These are phyloP conservation scores for Stramonita haemastoma DNA, from an alignment of 2,888 invertebrate species.

Conservation along the genomic window DNA sequence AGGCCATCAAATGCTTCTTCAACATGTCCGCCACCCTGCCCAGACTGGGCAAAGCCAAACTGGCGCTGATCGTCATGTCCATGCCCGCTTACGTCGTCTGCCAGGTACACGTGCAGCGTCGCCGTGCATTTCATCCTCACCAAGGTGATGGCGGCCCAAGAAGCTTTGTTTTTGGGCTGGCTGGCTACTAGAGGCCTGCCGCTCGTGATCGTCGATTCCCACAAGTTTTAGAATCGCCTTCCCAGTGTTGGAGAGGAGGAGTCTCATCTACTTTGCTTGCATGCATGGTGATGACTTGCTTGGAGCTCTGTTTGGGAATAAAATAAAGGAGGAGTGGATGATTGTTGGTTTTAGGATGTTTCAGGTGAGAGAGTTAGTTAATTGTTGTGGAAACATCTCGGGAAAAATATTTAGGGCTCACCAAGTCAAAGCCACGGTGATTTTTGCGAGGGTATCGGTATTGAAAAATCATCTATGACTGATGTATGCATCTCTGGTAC, in stretches of 20 bases:
- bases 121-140: slow-evolving; percentile 50
- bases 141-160: slow-evolving; percentile 20
- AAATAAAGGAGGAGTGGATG: too few relatives aligned
- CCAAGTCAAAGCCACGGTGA: too few relatives aligned
- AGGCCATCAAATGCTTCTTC: slow-evolving; percentile 29
- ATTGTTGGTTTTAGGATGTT: too few relatives aligned
- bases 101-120: slow-evolving; percentile 55
- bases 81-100: slow-evolving; percentile 61
- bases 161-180: not conserved
- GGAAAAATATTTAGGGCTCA: too few relatives aligned
- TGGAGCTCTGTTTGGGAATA: too few relatives aligned
- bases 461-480: too few relatives aligned
- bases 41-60: slow-evolving; percentile 53
- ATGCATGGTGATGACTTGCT: too few relatives aligned
- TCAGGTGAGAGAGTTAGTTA: too few relatives aligned
- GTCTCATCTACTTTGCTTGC: too few relatives aligned
- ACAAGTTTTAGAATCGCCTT: not conserved
- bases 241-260: not conserved
- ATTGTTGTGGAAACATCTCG: too few relatives aligned
- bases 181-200: slow-evolving; percentile 34
- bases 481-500: too few relatives aligned
- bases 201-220: slow-evolving; percentile 10
- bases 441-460: too few relatives aligned
- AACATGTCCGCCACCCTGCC: slow-evolving; percentile 33
- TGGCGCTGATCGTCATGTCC: slow-evolving; percentile 62